A percentile compares a stretch with the other conserved stretches of the same genome.
Conservation (phyloP, 2,888 invertebrate genomes). For the Phortica okadai region DNA sequence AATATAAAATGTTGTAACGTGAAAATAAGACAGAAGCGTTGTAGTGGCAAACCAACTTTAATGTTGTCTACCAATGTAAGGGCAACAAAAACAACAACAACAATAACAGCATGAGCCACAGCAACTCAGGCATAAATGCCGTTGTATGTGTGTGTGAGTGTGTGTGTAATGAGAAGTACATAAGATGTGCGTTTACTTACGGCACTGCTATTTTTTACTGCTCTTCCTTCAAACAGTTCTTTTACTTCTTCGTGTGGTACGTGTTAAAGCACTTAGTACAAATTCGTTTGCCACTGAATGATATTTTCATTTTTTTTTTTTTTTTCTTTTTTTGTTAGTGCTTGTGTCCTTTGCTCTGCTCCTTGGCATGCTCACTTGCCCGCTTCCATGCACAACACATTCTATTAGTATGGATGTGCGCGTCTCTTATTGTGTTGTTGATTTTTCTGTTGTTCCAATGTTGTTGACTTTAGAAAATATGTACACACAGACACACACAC, state of each 20-base stretch:
- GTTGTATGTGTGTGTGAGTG: slow-evolving; percentile 35
- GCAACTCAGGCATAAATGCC: slow-evolving; percentile 1
- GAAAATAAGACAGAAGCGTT: slow-evolving; percentile 39
- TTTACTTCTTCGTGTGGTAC: slow-evolving; percentile 9
- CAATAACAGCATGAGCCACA: not conserved
- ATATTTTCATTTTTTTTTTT: not conserved
- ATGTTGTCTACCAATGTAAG: slow-evolving; percentile 61
- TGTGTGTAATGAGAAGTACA: slow-evolving; percentile 43
- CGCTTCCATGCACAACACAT: slow-evolving; percentile 46
- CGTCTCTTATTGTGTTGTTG: slow-evolving; percentile 36
- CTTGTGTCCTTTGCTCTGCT: not conserved
- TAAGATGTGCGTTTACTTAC: slow-evolving; percentile 50
- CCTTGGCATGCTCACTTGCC: slow-evolving; percentile 31
- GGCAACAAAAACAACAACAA: not conserved
- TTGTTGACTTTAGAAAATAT: slow-evolving; percentile 68
- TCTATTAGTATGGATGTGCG: slow-evolving; percentile 64
- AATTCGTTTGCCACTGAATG: slow-evolving; percentile 3
- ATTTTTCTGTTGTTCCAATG: slow-evolving; percentile 27
- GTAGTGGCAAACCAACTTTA: slow-evolving; percentile 56
- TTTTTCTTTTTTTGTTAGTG: slow-evolving; percentile 3
- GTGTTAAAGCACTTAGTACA: slow-evolving; percentile 29
- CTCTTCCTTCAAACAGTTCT: not conserved
- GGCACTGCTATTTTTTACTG: slow-evolving; percentile 20
- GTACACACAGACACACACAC: slow-evolving; percentile 35
- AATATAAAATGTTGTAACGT: slow-evolving; percentile 24